Conservation (phyloP, 2,113 vertebrate species). For the Lota lota region DNA sequence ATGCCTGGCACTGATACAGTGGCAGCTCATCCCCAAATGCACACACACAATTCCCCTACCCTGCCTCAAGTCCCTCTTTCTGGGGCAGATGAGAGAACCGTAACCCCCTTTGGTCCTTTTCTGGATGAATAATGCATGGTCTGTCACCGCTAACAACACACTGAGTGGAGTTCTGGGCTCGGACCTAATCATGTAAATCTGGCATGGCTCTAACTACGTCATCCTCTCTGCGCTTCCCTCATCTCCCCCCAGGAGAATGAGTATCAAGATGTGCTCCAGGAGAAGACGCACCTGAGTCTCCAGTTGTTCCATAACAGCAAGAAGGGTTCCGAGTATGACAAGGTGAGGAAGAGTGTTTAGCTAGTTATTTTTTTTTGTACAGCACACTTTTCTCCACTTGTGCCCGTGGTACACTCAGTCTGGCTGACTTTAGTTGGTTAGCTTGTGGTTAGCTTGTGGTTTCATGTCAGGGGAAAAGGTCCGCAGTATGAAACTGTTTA, state of each 20-base stretch:
- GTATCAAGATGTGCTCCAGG: constrained; percentile 77
- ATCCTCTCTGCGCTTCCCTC: constrained; percentile 23
- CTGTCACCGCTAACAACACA: constrained; percentile 40
- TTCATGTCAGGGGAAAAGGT: too few species aligned
- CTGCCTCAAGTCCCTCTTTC: constrained; percentile 32
- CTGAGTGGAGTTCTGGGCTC: constrained; percentile 33
- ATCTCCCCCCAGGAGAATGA: constrained; percentile 77
- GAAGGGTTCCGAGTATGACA: constrained; percentile 71
- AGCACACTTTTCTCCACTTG: too few species aligned
- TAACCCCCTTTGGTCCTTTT: constrained; percentile 16
- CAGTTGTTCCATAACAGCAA: constrained; percentile 71
- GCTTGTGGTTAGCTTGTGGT: too few species aligned
- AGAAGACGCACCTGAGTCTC: constrained; percentile 72
- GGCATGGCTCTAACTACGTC: constrained; percentile 31
- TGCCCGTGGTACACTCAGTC: too few species aligned
- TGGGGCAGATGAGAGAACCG: constrained; percentile 35
- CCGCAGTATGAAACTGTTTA: too few species aligned
- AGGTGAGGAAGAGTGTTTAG: constrained; percentile 71
- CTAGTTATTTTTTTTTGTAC: too few species aligned
- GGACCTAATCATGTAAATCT: constrained; percentile 28
- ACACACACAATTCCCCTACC: not conserved
- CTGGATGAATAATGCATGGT: constrained; percentile 62
- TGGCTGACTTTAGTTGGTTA: too few species aligned
- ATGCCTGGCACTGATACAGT: constrained; percentile 14
- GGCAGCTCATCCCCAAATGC: constrained; percentile 11